phyloP scores from a whole-genome alignment of 2,113 vertebrate genomes.

The western clawed frog (Xenopus tropicalis) region DNA sequence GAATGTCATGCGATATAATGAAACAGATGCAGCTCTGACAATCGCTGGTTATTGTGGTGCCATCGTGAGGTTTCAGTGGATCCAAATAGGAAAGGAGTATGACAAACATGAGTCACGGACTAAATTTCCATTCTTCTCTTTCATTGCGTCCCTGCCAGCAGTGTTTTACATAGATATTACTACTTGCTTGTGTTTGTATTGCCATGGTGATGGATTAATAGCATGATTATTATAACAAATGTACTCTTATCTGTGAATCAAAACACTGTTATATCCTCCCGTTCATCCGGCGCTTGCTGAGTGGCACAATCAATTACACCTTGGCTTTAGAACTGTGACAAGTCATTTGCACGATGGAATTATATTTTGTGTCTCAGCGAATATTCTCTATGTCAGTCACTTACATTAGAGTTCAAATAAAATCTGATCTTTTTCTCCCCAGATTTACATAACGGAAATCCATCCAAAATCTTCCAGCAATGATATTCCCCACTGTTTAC shows the following conservation, averaged over 20 bases:
- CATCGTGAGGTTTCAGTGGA: slow-evolving; percentile 20
- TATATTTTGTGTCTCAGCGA: neutral
- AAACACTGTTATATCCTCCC: neutral
- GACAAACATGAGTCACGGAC: slow-evolving; percentile 36
- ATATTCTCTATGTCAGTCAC: too few species aligned
- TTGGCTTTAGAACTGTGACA: neutral
- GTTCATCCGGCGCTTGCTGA: neutral
- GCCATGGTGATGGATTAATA: neutral
- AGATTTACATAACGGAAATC: too few species aligned
- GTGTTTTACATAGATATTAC: slow-evolving; percentile 23
- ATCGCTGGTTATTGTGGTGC: neutral
- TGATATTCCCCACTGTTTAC: too few species aligned
- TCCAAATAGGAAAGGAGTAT: slow-evolving; percentile 21
- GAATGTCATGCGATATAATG: too few species aligned
- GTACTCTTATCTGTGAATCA: neutral
- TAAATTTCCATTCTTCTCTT: slow-evolving; percentile 27
- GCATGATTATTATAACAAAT: neutral
- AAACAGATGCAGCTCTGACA: too few species aligned
- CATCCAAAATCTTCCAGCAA: too few species aligned
- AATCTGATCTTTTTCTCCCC: too few species aligned
- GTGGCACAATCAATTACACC: neutral
- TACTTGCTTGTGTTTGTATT: slow-evolving; percentile 22
- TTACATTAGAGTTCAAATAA: too few species aligned
- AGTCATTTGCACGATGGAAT: neutral
- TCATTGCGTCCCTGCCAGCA: slow-evolving; percentile 33